Base-by-base conservation (phyloP, 2,113 vertebrate species). In the Smithornis capensis region DNA sequence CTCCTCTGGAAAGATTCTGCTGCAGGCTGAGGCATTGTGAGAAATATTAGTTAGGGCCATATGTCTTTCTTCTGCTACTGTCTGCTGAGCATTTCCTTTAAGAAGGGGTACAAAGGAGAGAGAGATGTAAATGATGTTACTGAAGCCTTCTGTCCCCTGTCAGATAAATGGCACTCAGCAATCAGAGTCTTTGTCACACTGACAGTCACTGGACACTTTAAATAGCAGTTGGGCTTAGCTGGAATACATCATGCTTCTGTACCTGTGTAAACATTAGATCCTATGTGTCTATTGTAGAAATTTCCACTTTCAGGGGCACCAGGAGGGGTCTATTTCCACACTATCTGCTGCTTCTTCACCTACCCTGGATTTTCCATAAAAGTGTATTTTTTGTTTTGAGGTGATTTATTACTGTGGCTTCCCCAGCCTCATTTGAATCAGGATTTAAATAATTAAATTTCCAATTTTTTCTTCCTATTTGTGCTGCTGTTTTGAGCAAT, bases 381-480 rank as follows among this genome's bases (percentile, higher is more conserved):
- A 69, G 52, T 62, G 24, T 17, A n/a, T 83, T 90, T 80, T 71
- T 5, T 81, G 62, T 75, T 67, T 71, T 69, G 37, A 83, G 49
- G 33, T 65, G 49, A 92, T 96, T 74, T 94, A 85, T 94, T 89
- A 31, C 67, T 42, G 71, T 76, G 65, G 19, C 55, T 87, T 92
- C 63, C 78, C 83, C 42, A 19, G 38, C 50, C 87, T 96, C 44
- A 52, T 92, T 83, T 84, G 67, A 92, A 80, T 80, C 19, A 44
- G 45, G 57, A 90, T 92, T 94, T 81, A 45, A 92, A 82, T 86
- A 83, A 78, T 56, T 78, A 45, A 62, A 90, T 93, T 89, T 62
- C 40, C 14, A 49, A 37, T 69, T 6, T 75, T 69, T 88, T 70
- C 50, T 64, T 76, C 79, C 68, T 24, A 9, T 78, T 79, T 85